phyloP scores from a whole-genome alignment of 2,888 invertebrate species.

The Ectemnius continuus region DNA sequence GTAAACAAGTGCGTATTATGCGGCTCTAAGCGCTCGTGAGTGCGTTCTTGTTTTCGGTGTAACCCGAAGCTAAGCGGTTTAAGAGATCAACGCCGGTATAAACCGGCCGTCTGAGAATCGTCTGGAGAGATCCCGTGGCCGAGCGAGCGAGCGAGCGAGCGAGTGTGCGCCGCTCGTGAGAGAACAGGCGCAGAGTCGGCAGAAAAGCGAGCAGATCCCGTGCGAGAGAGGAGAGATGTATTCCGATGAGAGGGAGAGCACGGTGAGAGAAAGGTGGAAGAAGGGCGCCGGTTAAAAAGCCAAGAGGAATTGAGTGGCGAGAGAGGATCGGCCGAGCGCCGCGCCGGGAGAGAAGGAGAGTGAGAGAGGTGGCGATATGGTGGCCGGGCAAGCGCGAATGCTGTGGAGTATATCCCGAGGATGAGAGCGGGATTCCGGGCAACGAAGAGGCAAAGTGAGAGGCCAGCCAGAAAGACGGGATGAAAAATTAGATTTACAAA shows the following conservation, averaged over 20 bases:
- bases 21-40: constrained; percentile 73
- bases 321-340: constrained; percentile 8
- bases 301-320: constrained; percentile 3
- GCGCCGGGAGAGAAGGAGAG: constrained; percentile 5
- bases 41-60: constrained; percentile 77
- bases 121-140: constrained; percentile 64
- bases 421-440: constrained; percentile 47
- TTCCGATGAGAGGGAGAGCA: no score
- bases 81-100: constrained; percentile 75
- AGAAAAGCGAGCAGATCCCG: constrained; percentile 25
- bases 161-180: not conserved
- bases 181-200: not conserved
- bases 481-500: constrained; percentile 77
- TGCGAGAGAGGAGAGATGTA: constrained; percentile 44
- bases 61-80: constrained; percentile 78
- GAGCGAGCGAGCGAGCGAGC: constrained; percentile 28
- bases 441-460: constrained; percentile 55
- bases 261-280: no score
- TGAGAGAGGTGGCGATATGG: constrained; percentile 32
- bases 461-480: constrained; percentile 62
- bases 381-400: constrained; percentile 25
- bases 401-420: constrained; percentile 40
- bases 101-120: constrained; percentile 72
- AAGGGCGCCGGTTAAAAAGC: constrained; percentile 29
- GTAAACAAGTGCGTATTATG: constrained; percentile 74